phyloP scores from a whole-genome alignment of 2,888 invertebrate species.

The Carabus problematicus region DNA sequence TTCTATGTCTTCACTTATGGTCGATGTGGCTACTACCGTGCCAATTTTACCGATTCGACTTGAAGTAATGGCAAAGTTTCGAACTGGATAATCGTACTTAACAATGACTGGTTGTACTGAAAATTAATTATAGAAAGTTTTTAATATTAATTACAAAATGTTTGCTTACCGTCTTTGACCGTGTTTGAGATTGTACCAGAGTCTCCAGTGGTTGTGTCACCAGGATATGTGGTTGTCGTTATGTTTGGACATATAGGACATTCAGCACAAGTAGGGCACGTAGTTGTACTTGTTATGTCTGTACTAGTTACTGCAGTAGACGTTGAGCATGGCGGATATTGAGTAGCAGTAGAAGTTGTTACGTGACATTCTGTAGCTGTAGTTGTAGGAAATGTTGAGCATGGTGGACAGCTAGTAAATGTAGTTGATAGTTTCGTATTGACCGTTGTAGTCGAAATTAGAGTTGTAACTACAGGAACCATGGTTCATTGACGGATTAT shows the following conservation, averaged over 20 bases:
- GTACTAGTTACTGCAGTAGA: background rate
- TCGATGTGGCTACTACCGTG: background rate
- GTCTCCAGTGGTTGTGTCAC: background rate
- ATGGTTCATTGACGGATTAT: no score
- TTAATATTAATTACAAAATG: background rate
- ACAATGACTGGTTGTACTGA: background rate
- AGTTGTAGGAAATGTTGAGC: background rate
- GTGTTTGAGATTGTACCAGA: background rate
- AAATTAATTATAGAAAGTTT: background rate
- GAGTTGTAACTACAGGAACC: no score
- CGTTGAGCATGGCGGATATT: slow-evolving; percentile 13
- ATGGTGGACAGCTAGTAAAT: background rate
- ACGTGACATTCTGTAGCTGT: background rate
- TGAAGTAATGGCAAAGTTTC: background rate
- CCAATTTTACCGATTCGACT: background rate
- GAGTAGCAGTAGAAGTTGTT: background rate
- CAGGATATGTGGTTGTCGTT: background rate
- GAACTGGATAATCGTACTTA: background rate
- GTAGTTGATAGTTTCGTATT: no score
- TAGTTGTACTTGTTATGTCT: background rate
- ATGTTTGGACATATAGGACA: background rate
- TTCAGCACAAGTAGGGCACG: background rate
- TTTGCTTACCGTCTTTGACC: background rate
- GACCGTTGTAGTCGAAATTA: no score
- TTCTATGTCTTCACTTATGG: slow-evolving; percentile 4